Evolutionary conservation across 2,113 vertebrate genomes (phyloP).

Genomic region (Otus sunia): DNA sequence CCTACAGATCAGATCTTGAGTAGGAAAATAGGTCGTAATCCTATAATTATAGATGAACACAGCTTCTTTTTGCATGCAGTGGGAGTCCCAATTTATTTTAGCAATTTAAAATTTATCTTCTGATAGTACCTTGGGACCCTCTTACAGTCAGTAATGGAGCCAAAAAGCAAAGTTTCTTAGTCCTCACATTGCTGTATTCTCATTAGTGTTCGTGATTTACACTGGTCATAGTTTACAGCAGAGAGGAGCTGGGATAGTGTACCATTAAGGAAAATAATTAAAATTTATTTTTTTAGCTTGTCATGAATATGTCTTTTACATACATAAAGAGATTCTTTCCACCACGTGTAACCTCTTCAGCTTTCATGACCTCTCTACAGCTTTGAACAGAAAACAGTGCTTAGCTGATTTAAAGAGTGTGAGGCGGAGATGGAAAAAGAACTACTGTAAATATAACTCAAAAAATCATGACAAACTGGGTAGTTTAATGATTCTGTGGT

Average conservation of each 20-base stretch:
- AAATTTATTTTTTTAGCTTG: background rate
- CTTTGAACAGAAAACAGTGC: background rate
- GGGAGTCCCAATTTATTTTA: constrained; percentile 11
- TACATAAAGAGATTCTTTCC: background rate
- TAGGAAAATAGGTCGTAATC: background rate
- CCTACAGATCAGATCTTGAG: background rate
- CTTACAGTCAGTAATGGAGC: background rate
- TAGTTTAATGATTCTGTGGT: background rate
- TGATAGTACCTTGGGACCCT: background rate
- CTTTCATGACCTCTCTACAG: background rate
- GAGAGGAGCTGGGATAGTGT: background rate
- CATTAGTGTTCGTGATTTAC: background rate
- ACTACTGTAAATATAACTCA: constrained; percentile 8
- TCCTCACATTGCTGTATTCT: background rate
- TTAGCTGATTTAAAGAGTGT: background rate
- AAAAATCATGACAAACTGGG: background rate
- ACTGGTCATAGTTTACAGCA: background rate
- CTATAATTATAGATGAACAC: background rate
- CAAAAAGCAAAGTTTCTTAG: background rate
- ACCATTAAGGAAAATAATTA: background rate
- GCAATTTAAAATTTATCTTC: constrained; percentile 13
- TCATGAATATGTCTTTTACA: background rate
- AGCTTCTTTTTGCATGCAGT: background rate
- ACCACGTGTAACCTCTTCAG: background rate
- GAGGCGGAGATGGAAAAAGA: background rate